A percentile compares a stretch with the other conserved stretches of the same genome.
phyloP scores from a whole-genome alignment of 2,797 vertebrate genomes.

The Pelobates cultripes region DNA sequence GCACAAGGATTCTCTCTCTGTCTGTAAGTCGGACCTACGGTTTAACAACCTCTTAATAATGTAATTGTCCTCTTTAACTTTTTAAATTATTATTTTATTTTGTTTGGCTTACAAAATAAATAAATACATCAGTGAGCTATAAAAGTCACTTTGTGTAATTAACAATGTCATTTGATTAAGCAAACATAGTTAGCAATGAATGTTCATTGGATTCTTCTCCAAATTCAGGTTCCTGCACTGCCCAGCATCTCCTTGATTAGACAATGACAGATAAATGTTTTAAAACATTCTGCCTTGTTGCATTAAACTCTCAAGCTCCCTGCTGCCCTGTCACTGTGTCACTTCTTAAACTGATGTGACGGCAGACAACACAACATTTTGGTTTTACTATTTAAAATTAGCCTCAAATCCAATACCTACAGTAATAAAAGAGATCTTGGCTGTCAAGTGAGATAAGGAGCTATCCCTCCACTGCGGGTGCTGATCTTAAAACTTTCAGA shows the following conservation, averaged over 20 bases:
- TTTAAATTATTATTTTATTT: background rate
- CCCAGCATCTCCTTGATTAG: constrained; percentile 14
- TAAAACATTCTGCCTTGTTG: constrained; percentile 41
- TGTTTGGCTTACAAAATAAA: background rate
- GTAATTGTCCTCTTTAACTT: no score
- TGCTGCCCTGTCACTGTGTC: constrained; percentile 14
- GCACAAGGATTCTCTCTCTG: no score
- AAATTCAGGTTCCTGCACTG: constrained; percentile 19
- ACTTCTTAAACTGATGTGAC: constrained; percentile 26
- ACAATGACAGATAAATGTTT: constrained; percentile 39
- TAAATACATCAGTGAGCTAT: constrained; percentile 31
- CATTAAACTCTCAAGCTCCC: constrained; percentile 23
- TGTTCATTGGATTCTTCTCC: constrained; percentile 9
- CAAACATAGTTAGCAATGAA: constrained; percentile 11
- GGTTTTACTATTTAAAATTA: constrained; percentile 27
- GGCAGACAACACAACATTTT: constrained; percentile 11
- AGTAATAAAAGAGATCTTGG: constrained; percentile 4
- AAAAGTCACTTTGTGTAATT: constrained; percentile 39
- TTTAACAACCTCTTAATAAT: no score
- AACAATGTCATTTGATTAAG: constrained; percentile 33
- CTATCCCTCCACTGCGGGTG: background rate
- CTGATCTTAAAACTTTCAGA: background rate
- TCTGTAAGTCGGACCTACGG: no score
- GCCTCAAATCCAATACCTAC: constrained; percentile 15
- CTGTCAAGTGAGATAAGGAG: constrained; percentile 22